Base-by-base conservation (phyloP, 2,797 vertebrate species). In the Enoplosus armatus region DNA sequence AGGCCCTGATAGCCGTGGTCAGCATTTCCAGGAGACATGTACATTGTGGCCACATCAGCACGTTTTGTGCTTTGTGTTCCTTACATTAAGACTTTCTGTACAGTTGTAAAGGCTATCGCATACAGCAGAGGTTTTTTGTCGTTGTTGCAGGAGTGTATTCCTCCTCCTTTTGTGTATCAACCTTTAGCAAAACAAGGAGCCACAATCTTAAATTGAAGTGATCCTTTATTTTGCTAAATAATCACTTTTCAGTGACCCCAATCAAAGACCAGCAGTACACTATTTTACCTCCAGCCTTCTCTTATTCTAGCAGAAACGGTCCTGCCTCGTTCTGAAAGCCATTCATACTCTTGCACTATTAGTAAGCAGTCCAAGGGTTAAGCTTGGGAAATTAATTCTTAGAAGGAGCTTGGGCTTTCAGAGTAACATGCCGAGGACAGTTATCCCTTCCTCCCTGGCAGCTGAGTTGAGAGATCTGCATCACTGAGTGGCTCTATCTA, bases 341-440 rank as follows among this genome's bases (percentile, higher is more conserved):
- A 75, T 72, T 77, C 65, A 69, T 72, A 73, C 69, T 74, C 47
- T 22, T 72, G 55, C n/a, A n/a, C 56, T 71, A 58, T 50, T 73
- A 33, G 67, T 56, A 82, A 88, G 79, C 70, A 81, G 87, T 87
- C 72, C 79, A 84, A 77, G 76, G 85, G 85, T 88, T 91, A 89
- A 92, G 65, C 85, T 71, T 29, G 62, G 50, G 51, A 89, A 82
- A 80, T 82, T n/a, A 74, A 82, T 92, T 90, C 85, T 82, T 63
- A 78, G 89, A 91, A 91, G 75, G 75, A 83, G 87, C 87, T 85
- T 80, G 81, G 77, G 80, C 73, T 83, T 89, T 85, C 77, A 87
- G 67, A 72, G 83, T 76, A 87, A 58, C 51, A 60, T 48, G 43
- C 50, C 47, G 31, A 81, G 58, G 48, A 71, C 39, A 58, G 59